Evolutionary conservation across 2,888 invertebrate genomes (phyloP), one percentile per base, ranked within the genome.

Genomic region (Ichneumoninae sp.): DNA sequence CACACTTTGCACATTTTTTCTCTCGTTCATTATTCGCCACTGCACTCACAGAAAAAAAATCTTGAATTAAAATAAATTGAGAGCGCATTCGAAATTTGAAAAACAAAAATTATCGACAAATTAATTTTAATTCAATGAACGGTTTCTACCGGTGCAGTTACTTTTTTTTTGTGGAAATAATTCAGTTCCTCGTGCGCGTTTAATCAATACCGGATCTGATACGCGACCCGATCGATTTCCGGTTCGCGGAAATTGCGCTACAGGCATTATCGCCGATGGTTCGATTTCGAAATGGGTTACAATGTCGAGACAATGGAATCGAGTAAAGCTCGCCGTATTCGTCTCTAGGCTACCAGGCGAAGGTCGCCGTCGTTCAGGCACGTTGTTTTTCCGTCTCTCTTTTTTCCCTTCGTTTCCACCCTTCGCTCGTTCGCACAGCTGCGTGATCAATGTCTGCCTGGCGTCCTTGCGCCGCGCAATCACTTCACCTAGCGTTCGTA

Each of bases 401-500:
- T 68, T 52, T 78, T 63, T 68, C 36, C 22, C 54, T 44, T 68
- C 4, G 19, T 54, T 70, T 40, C 22, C n/a, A 19, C n/a, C 36
- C 22, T 16, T 40, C 40, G 30, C 16, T 63, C n/a, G 26, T 50
- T 77, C 44, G 80, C 40, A 66, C 16, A 44, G 30, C 71, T 66
- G 65, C 71, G 80, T 73, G 73, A 80, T 82, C 77, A 47, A 66
- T 71, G 73, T 36, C 66, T 73, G 40, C 13, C 60, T 1, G 47
- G 44, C 69, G 69, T 82, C 71, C 52, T 71, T 71, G 70, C n/a
- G 33, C 10, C 40, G 33, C 66, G 66, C 66, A 13, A 71, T 26
- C 54, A 54, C 36, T 52, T 8, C 44, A 26, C 13, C 68, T 26
- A 60, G 57, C 68, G 22, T 47, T 6, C 13, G 50, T 77, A 77